Percentiles rank a stretch among this genome's conserved stretches.
These are phyloP conservation scores for Dioctria linearis DNA, from an alignment of 2,888 invertebrate species.

Conservation along the genomic window DNA sequence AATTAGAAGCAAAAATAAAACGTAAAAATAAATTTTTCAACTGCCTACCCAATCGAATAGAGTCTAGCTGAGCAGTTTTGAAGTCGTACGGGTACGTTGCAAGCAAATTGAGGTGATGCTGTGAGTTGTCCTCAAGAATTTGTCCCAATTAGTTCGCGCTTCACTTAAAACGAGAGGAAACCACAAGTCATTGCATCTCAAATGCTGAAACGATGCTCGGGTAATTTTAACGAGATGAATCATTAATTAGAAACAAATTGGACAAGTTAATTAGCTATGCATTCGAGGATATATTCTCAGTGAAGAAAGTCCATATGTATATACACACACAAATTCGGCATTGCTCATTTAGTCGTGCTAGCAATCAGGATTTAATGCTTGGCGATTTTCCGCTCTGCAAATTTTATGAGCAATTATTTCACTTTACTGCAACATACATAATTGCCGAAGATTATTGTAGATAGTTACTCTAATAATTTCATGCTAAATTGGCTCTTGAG, in stretches of 20 bases:
- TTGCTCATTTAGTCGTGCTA: neutral
- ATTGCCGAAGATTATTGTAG: constrained; percentile 13
- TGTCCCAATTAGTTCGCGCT: constrained; percentile 50
- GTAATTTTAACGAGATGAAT: constrained; percentile 56
- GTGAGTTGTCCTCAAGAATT: constrained; percentile 42
- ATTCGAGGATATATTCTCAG: constrained; percentile 12
- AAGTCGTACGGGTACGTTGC: neutral
- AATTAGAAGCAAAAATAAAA: constrained; percentile 4
- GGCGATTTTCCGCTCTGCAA: neutral
- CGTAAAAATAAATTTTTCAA: constrained; percentile 41
- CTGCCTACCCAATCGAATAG: constrained; percentile 9
- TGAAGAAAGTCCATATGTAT: neutral
- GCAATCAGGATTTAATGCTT: constrained; percentile 3
- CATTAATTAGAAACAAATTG: constrained; percentile 60
- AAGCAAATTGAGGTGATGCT: constrained; percentile 34
- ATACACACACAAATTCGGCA: neutral
- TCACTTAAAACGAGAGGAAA: constrained; percentile 16
- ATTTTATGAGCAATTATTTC: constrained; percentile 13
- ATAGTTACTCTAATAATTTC: too few relatives aligned
- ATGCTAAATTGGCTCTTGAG: too few relatives aligned
- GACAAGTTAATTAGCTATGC: constrained; percentile 57
- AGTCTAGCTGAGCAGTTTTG: neutral
- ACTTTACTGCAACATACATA: constrained; percentile 8
- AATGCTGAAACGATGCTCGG: constrained; percentile 32
- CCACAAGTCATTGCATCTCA: constrained; percentile 9